A percentile compares a stretch with the other conserved stretches of the same genome.
phyloP scores from a whole-genome alignment of 2,888 invertebrate genomes.

The Drosophila atroscutellata region DNA sequence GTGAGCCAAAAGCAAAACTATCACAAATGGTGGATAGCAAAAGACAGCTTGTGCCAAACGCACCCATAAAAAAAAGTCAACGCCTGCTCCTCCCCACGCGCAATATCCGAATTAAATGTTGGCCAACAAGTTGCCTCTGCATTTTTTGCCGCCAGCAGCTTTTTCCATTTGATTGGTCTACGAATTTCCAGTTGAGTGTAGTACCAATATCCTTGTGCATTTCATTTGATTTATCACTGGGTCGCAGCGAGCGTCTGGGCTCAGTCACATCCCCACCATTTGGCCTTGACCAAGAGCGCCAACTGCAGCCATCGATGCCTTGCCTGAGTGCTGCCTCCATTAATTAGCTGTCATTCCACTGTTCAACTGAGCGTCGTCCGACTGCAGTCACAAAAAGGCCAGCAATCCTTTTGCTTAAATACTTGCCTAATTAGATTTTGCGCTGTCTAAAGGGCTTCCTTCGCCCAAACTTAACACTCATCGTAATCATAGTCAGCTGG shows the following conservation, averaged over 20 bases:
- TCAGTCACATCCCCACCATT: not conserved
- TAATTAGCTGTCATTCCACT: conserved; percentile 38
- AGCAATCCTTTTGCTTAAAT: conserved; percentile 41
- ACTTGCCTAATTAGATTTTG: conserved; percentile 31
- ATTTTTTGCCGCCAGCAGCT: conserved; percentile 30
- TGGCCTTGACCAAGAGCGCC: conserved; percentile 38
- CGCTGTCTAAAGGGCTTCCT: not conserved
- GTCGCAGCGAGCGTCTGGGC: conserved; percentile 38
- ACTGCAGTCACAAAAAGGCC: conserved; percentile 43
- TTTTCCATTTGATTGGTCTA: conserved; percentile 38
- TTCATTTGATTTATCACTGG: conserved; percentile 41
- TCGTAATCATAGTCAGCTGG: conserved; percentile 43
- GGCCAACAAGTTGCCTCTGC: conserved; percentile 19
- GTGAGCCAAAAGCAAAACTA: conserved; percentile 31
- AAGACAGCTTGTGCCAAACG: conserved; percentile 40
- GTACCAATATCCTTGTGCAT: conserved; percentile 28
- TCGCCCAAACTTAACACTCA: conserved; percentile 32
- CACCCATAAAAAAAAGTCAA: conserved; percentile 56
- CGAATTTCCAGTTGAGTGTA: conserved; percentile 34
- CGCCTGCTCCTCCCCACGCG: not conserved
- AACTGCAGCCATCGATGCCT: conserved; percentile 31
- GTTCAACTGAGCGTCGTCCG: conserved; percentile 42
- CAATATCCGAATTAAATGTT: conserved; percentile 32
- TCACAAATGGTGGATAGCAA: conserved; percentile 62
- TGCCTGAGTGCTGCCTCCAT: conserved; percentile 29